Percentiles rank a stretch among this genome's conserved stretches.
Evolutionary conservation across 2,888 invertebrate species (phyloP).

Genomic region (Oxycera nigricornis): DNA sequence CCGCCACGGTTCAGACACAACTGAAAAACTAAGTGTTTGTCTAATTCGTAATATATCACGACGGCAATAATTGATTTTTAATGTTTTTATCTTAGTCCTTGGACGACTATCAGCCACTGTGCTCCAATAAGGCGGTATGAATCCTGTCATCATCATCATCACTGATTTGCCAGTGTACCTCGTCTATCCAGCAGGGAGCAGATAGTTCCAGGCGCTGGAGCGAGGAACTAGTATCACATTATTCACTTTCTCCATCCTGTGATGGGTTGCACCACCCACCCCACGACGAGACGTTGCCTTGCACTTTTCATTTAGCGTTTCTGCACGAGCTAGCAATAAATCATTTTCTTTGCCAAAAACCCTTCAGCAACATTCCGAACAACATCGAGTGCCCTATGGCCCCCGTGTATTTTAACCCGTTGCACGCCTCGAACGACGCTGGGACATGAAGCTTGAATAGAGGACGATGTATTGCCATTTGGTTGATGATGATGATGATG

Average conservation of each 20-base stretch:
- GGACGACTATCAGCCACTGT: background rate
- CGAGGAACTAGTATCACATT: constrained; percentile 6
- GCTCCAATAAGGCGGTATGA: background rate
- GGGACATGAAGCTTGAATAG: background rate
- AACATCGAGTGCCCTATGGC: constrained; percentile 1
- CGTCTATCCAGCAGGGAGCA: background rate
- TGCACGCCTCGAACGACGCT: background rate
- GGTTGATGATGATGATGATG: constrained; percentile 20
- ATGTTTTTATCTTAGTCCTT: constrained; percentile 19
- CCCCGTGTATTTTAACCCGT: constrained; percentile 9
- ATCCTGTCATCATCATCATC: constrained; percentile 13
- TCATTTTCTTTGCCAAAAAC: constrained; percentile 29
- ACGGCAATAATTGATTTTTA: constrained; percentile 33
- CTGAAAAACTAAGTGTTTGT: constrained; percentile 1
- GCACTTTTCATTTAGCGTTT: constrained; percentile 24
- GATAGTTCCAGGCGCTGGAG: too few species aligned
- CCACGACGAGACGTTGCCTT: background rate
- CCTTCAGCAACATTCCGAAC: constrained; percentile 27
- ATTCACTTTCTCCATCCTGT: background rate
- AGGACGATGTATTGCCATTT: background rate
- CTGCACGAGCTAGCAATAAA: constrained; percentile 27
- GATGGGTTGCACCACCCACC: background rate
- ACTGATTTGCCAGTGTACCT: background rate
- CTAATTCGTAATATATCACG: constrained; percentile 29
- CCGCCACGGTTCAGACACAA: background rate